Evolutionary conservation across 2,797 vertebrate species (phyloP).

Genomic region (Silurus aristotelis): DNA sequence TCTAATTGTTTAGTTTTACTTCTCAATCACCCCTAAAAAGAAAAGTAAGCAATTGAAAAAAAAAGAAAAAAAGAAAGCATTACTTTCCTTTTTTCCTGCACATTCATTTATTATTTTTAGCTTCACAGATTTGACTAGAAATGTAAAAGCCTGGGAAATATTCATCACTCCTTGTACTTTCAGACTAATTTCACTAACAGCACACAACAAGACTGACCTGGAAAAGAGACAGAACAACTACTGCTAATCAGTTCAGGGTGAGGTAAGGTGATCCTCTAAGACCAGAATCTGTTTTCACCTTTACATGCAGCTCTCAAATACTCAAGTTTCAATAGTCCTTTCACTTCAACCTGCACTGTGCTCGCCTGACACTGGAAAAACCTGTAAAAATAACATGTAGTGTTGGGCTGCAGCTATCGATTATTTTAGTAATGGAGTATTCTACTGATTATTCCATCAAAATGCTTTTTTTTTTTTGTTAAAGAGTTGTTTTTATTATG

Average conservation of each 20-base stretch:
- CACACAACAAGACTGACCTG: neutral
- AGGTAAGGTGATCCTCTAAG: neutral
- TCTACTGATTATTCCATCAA: too few relatives aligned
- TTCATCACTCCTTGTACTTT: neutral
- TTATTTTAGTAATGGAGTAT: too few relatives aligned
- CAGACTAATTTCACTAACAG: neutral
- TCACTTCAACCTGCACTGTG: neutral
- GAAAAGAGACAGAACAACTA: neutral
- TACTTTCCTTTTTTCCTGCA: neutral
- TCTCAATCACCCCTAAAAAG: neutral
- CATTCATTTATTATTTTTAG: neutral
- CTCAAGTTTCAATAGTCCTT: slow-evolving; percentile 20
- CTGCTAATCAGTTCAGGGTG: neutral
- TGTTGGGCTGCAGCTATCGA: too few relatives aligned
- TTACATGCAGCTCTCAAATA: slow-evolving; percentile 5
- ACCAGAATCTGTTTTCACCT: slow-evolving; percentile 14
- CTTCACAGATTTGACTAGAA: neutral
- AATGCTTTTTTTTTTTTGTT: too few relatives aligned
- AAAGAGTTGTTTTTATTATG: too few relatives aligned
- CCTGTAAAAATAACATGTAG: too few relatives aligned
- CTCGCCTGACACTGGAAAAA: neutral
- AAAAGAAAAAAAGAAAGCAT: too few relatives aligned
- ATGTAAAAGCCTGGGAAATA: neutral
- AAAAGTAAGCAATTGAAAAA: neutral
- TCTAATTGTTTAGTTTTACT: neutral